These are phyloP conservation scores for Drosophila orosa DNA, from an alignment of 1,140 invertebrate species.

Conservation along the genomic window DNA sequence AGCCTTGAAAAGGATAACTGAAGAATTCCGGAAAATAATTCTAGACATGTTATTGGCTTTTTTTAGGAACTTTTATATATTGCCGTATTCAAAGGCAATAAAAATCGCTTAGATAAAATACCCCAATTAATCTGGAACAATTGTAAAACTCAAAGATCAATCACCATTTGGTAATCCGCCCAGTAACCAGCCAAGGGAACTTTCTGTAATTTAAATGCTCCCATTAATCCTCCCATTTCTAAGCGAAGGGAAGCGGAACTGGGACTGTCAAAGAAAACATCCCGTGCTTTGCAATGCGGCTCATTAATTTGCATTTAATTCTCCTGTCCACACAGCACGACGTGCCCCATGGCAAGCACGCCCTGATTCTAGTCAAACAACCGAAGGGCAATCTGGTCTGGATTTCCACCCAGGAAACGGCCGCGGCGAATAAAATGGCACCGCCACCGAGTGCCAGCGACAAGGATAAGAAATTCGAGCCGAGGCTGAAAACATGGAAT, in stretches of 20 bases:
- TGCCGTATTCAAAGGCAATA: neutral
- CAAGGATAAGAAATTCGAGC: constrained; percentile 84
- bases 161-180: constrained; percentile 12
- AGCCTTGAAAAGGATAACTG: neutral
- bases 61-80: neutral
- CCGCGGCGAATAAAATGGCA: constrained; percentile 73
- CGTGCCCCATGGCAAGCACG: constrained; percentile 92
- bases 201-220: constrained; percentile 43
- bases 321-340: constrained; percentile 87
- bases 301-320: constrained; percentile 80
- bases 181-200: constrained; percentile 1
- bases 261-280: constrained; percentile 40
- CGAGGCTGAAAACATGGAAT: constrained; percentile 89
- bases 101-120: neutral
- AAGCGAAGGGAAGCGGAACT: neutral
- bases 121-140: constrained; percentile 10
- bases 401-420: constrained; percentile 88
- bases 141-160: constrained; percentile 36
- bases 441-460: constrained; percentile 72
- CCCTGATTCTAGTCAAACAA: constrained; percentile 92
- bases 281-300: constrained; percentile 31
- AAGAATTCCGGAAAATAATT: neutral
- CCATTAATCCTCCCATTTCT: constrained; percentile 28
- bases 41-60: neutral
- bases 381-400: constrained; percentile 92